Evolutionary conservation across 2,888 invertebrate genomes (phyloP).

Genomic region (Bellardia pandia): DNA sequence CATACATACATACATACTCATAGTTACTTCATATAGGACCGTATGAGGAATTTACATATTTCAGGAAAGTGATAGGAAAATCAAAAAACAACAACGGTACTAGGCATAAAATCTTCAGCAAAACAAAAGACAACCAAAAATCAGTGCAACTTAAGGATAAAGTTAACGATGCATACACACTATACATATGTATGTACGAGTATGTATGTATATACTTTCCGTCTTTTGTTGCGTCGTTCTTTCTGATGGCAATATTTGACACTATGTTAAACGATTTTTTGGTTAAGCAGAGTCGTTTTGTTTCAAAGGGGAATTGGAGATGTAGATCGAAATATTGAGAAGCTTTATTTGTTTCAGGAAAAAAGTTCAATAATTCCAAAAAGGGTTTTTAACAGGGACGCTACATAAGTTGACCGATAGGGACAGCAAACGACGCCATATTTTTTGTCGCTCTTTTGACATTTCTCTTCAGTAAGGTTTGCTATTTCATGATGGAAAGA

Average conservation of each 20-base stretch:
- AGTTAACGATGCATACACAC: constrained; percentile 52
- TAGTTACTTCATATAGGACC: background rate
- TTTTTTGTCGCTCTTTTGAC: too few relatives aligned
- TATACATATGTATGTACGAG: too few relatives aligned
- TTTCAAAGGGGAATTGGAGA: background rate
- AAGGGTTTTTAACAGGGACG: too few relatives aligned
- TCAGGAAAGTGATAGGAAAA: constrained; percentile 43
- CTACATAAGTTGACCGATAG: too few relatives aligned
- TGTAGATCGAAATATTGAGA: too few relatives aligned
- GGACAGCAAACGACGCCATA: too few relatives aligned
- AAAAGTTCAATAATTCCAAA: too few relatives aligned
- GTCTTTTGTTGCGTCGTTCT: background rate
- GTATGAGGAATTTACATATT: constrained; percentile 40
- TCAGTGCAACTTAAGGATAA: constrained; percentile 57
- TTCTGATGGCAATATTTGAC: background rate
- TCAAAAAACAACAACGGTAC: constrained; percentile 25
- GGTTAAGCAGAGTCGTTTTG: constrained; percentile 4
- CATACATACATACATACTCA: too few relatives aligned
- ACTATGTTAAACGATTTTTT: constrained; percentile 10
- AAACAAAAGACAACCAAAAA: constrained; percentile 29
- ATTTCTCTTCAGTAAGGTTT: too few relatives aligned
- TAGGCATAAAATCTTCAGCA: constrained; percentile 19
- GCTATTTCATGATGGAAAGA: too few relatives aligned
- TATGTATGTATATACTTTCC: too few relatives aligned
- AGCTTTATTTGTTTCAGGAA: too few relatives aligned